Evolutionary conservation across 2,888 invertebrate species (phyloP).

Genomic region (Caenorhabditis afra): DNA sequence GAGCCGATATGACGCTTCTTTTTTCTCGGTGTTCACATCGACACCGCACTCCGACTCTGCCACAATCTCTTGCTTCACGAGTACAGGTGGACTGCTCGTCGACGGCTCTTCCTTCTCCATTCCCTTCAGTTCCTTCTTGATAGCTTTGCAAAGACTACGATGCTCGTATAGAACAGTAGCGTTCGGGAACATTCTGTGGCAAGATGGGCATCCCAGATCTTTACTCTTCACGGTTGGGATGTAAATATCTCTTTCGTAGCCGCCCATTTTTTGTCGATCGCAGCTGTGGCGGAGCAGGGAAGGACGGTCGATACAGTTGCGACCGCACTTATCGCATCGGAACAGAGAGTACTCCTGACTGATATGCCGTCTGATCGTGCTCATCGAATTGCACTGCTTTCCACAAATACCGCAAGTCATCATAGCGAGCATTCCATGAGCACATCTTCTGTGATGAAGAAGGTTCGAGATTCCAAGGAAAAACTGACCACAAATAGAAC

Average conservation of each 20-base stretch:
- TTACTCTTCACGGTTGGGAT: neutral
- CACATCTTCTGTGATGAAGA: conserved; percentile 18
- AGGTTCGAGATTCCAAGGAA: neutral
- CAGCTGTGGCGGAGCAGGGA: neutral
- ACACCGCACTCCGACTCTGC: no score
- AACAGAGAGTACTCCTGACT: conserved; percentile 16
- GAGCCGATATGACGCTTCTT: neutral
- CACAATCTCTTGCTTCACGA: no score
- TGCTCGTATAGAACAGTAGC: no score
- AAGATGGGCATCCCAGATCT: neutral
- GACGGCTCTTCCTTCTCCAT: no score
- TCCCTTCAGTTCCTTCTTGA: no score
- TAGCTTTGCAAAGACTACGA: no score
- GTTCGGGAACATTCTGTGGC: no score
- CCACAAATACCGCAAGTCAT: conserved; percentile 23
- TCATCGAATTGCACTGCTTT: neutral
- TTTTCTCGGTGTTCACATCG: no score
- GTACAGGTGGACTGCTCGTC: no score
- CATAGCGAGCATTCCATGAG: conserved; percentile 18
- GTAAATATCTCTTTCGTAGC: no score
- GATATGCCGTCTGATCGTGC: conserved; percentile 24
- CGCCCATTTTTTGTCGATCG: neutral
- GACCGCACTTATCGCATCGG: conserved; percentile 10
- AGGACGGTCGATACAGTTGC: conserved; percentile 15
- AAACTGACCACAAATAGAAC: conserved; percentile 8